Conservation (phyloP, 2,113 vertebrate genomes). For the Gorsachius goisagi region DNA sequence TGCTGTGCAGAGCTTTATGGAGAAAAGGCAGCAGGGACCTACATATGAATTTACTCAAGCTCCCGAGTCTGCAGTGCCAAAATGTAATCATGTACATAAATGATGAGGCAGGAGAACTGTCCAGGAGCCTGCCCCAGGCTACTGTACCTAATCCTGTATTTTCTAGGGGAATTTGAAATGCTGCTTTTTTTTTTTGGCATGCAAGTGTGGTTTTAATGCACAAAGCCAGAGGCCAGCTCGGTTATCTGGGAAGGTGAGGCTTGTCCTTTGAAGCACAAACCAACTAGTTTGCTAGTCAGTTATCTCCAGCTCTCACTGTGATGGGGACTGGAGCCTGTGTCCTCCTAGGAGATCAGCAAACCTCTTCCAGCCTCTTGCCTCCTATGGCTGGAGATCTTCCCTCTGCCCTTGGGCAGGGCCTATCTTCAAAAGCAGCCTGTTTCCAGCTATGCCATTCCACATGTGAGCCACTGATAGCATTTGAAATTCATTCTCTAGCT, state of each 20-base stretch:
- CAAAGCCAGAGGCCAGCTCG: not conserved
- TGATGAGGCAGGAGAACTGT: not conserved
- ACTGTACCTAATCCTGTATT: not conserved
- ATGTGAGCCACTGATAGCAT: not conserved
- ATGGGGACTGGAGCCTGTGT: not conserved
- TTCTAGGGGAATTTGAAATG: constrained; percentile 52
- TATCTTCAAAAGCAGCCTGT: not conserved
- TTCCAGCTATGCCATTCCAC: not conserved
- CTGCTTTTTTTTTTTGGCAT: not conserved
- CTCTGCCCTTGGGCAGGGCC: not conserved
- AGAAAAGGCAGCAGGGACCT: not conserved
- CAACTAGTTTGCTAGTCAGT: not conserved
- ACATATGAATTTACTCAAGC: not conserved
- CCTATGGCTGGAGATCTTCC: not conserved
- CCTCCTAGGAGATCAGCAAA: not conserved
- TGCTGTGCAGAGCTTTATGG: not conserved
- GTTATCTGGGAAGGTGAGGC: not conserved
- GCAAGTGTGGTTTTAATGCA: not conserved
- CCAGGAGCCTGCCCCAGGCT: constrained; percentile 13
- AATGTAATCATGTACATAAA: not conserved
- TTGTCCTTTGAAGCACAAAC: constrained; percentile 59
- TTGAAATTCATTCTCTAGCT: constrained; percentile 37
- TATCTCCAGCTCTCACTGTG: not conserved
- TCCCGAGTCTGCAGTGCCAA: constrained; percentile 50
- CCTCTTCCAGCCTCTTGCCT: not conserved